Evolutionary conservation across 2,113 vertebrate species (phyloP).

Genomic region (Microtus montanus): DNA sequence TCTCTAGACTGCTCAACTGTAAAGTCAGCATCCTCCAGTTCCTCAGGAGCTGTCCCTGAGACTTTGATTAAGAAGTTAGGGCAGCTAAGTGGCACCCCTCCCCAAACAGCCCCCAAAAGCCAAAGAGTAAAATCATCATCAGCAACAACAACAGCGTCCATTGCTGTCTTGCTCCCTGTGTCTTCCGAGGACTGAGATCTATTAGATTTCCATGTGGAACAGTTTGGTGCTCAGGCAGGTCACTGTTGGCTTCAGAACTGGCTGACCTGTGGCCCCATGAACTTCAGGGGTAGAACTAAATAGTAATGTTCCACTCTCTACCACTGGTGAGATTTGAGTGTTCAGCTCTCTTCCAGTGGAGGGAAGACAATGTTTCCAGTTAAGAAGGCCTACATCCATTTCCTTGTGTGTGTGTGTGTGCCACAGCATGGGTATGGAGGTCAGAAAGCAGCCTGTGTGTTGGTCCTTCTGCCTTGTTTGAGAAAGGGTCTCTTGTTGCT

Average conservation of each 20-base stretch:
- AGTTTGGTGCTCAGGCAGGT: not conserved
- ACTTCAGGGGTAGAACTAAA: not conserved
- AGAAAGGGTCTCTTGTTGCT: not conserved
- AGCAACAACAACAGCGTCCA: no score
- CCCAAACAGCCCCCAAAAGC: no score
- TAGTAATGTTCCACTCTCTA: not conserved
- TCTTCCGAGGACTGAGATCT: not conserved
- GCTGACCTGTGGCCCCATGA: not conserved
- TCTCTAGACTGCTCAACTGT: constrained; percentile 20
- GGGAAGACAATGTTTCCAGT: not conserved
- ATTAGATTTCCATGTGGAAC: not conserved
- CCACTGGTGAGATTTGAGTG: not conserved
- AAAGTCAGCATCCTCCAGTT: constrained; percentile 40
- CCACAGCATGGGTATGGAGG: not conserved
- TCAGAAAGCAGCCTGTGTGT: not conserved
- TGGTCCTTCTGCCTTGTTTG: not conserved
- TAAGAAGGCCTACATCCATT: not conserved
- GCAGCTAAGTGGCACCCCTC: no score
- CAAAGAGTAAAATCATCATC: no score
- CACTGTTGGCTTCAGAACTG: not conserved
- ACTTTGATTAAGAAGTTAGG: not conserved
- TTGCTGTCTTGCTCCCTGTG: not conserved
- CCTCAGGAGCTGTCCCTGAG: not conserved
- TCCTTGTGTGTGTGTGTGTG: not conserved
- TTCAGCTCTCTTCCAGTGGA: not conserved